Percentiles rank a stretch among this genome's conserved stretches.
Evolutionary conservation across 2,888 invertebrate species (phyloP).

Genomic region (Poecilobothrus nobilitatus): DNA sequence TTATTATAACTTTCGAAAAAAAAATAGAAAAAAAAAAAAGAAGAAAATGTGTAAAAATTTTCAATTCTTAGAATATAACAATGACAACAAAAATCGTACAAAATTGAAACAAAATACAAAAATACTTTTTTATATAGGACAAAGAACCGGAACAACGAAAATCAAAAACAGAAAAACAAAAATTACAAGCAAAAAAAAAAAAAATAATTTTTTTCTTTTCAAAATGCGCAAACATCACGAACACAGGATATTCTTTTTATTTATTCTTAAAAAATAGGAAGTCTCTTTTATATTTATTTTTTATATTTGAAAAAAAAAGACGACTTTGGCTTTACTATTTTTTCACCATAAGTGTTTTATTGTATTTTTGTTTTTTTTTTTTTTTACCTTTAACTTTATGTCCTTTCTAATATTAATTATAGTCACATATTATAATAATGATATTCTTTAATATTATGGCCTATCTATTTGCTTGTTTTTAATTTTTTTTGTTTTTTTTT

Average conservation of each 20-base stretch:
- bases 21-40: background rate
- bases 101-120: no score
- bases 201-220: background rate
- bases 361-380: no score
- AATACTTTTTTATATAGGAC: no score
- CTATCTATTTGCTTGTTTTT: background rate
- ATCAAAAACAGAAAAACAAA: background rate
- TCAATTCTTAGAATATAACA: background rate
- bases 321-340: no score
- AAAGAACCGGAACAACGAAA: background rate
- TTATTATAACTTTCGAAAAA: background rate
- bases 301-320: no score
- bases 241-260: background rate
- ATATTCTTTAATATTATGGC: background rate
- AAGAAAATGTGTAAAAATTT: background rate
- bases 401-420: conserved; percentile 4
- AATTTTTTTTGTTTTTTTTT: no score
- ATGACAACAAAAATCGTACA: background rate
- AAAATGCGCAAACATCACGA: background rate
- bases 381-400: background rate
- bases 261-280: background rate
- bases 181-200: background rate
- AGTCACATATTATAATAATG: background rate
- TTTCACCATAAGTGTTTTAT: no score
- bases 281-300: no score